Conservation (phyloP, 2,113 vertebrate species). For the Microtus oregoni region DNA sequence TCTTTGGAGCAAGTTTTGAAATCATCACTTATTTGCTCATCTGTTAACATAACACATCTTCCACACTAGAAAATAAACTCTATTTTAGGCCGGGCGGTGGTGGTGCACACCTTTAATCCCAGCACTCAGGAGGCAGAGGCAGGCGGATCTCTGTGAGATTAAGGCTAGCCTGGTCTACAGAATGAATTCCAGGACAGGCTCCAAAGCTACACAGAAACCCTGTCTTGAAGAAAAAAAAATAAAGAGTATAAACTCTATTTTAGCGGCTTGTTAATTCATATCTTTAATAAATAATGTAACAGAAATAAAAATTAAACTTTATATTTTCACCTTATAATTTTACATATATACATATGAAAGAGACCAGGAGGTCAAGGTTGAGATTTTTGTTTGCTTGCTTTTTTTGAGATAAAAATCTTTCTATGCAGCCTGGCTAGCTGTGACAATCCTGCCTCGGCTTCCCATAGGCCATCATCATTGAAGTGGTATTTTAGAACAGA, state of each 20-base stretch:
- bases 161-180: no score
- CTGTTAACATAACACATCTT: background rate
- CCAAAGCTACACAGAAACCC: no score
- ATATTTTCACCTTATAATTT: background rate
- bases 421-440: background rate
- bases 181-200: no score
- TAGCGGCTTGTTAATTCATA: background rate
- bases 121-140: no score
- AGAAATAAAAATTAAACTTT: background rate
- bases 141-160: no score
- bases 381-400: background rate
- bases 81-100: no score
- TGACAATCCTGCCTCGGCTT: background rate
- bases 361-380: background rate
- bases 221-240: no score
- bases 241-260: background rate
- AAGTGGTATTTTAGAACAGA: background rate
- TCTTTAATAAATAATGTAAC: background rate
- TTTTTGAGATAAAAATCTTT: background rate
- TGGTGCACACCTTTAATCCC: no score
- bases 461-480: background rate
- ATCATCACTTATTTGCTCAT: background rate
- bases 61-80: background rate
- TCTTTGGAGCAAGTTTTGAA: background rate
- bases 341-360: background rate